Evolutionary conservation across 2,797 vertebrate species (phyloP).

Genomic region (Pyrocephalus nanus): DNA sequence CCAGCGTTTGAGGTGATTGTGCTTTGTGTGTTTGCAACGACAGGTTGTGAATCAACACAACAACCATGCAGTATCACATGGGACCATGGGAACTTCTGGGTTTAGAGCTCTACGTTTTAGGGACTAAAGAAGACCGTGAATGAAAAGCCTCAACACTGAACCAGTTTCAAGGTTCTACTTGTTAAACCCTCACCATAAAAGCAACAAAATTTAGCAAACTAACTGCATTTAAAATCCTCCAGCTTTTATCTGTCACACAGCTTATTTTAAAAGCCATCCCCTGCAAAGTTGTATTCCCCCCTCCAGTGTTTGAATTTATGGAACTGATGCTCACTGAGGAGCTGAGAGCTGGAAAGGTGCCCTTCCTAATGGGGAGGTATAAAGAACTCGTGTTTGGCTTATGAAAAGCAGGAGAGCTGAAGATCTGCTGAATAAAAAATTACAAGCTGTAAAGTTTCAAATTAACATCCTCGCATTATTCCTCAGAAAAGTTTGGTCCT

Average conservation of each 20-base stretch:
- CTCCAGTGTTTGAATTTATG: background rate
- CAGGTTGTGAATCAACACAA: background rate
- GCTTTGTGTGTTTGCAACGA: background rate
- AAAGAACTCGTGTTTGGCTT: background rate
- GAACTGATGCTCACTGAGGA: background rate
- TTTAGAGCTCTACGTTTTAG: background rate
- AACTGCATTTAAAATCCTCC: background rate
- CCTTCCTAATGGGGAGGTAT: background rate
- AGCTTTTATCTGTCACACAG: background rate
- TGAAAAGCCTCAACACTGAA: background rate
- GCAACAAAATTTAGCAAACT: background rate
- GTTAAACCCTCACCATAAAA: background rate
- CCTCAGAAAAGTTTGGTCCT: background rate
- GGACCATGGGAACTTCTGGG: background rate
- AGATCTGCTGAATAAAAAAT: conserved; percentile 20
- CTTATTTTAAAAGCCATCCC: background rate
- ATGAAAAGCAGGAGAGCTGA: background rate
- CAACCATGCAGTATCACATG: background rate
- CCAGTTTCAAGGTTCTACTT: background rate
- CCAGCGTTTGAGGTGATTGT: background rate
- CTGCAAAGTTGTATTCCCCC: background rate
- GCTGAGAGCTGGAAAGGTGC: background rate
- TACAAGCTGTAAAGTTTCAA: background rate
- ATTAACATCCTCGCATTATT: conserved; percentile 2
- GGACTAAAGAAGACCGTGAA: background rate